Percentiles rank a stretch among this genome's conserved stretches.
Evolutionary conservation across 2,113 vertebrate species (phyloP).

Genomic region (Tetrao urogallus): DNA sequence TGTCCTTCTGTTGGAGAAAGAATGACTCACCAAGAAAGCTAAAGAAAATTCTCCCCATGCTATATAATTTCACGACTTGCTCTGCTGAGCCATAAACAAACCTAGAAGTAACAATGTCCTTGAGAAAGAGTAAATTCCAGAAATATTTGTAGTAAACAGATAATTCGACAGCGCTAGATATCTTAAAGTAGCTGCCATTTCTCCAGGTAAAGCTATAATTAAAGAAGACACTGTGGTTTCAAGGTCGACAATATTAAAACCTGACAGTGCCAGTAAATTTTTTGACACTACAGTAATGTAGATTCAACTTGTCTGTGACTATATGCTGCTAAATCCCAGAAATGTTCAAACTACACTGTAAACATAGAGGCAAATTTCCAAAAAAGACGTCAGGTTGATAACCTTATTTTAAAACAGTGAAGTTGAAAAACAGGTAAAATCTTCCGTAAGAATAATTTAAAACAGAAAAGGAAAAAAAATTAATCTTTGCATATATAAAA

Average conservation of each 20-base stretch:
- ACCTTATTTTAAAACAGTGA: neutral
- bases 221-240: neutral
- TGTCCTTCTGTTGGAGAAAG: slow-evolving; percentile 22
- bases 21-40: slow-evolving; percentile 37
- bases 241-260: neutral
- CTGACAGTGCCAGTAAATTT: neutral
- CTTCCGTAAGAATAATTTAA: neutral
- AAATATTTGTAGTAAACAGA: neutral
- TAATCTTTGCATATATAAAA: neutral
- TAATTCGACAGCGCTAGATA: neutral
- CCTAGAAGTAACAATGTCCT: neutral
- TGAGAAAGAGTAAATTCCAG: slow-evolving; percentile 5
- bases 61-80: neutral
- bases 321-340: neutral
- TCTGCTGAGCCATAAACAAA: slow-evolving; percentile 17
- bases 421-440: neutral
- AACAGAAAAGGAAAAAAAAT: neutral
- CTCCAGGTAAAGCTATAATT: neutral
- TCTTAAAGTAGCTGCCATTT: neutral
- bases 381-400: neutral
- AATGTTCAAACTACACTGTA: neutral
- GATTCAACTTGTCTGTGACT: neutral
- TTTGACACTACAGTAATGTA: neutral
- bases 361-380: neutral
- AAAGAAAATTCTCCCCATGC: neutral